A percentile compares a stretch with the other conserved stretches of the same genome.
Evolutionary conservation across 2,888 invertebrate species (phyloP).

Genomic region (Taphrorychus bicolor): DNA sequence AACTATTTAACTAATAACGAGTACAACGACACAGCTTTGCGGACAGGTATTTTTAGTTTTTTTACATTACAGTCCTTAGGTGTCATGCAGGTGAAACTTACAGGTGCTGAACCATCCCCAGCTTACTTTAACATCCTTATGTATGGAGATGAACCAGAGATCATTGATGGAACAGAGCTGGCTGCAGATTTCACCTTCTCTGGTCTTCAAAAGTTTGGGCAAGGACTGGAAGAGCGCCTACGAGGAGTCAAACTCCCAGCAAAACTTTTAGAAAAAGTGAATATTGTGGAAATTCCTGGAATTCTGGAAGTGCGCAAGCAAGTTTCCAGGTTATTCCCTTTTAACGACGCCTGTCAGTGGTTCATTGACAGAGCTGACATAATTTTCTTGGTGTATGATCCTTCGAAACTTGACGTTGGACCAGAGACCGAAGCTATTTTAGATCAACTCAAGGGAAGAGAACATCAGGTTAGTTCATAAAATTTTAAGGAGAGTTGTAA

Average conservation of each 20-base stretch:
- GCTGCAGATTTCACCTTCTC: conserved; percentile 96
- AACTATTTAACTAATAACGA: conserved; percentile 91
- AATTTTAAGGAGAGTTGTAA: conserved; percentile 32
- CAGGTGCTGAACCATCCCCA: conserved; percentile 93
- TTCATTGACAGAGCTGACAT: conserved; percentile 96
- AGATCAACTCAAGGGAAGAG: conserved; percentile 92
- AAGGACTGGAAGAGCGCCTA: conserved; percentile 88
- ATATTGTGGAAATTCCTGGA: conserved; percentile 95
- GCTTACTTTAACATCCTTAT: conserved; percentile 92
- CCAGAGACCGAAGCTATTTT: conserved; percentile 94
- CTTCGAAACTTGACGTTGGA: conserved; percentile 93
- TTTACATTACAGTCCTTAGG: too few species aligned
- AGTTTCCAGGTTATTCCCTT: conserved; percentile 91
- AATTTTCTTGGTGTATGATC: conserved; percentile 94
- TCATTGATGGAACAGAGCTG: conserved; percentile 89
- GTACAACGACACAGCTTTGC: conserved; percentile 80
- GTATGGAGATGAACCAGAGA: conserved; percentile 85
- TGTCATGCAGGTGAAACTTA: background rate
- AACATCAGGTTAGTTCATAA: conserved; percentile 74
- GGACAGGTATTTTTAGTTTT: too few species aligned
- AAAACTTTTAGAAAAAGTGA: conserved; percentile 89
- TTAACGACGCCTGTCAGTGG: conserved; percentile 97
- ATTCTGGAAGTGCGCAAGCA: conserved; percentile 93
- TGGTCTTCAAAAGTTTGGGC: conserved; percentile 93
- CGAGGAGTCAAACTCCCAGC: conserved; percentile 82